Conservation (phyloP, 1,140 invertebrate genomes). For the Riptortus pedestris region DNA sequence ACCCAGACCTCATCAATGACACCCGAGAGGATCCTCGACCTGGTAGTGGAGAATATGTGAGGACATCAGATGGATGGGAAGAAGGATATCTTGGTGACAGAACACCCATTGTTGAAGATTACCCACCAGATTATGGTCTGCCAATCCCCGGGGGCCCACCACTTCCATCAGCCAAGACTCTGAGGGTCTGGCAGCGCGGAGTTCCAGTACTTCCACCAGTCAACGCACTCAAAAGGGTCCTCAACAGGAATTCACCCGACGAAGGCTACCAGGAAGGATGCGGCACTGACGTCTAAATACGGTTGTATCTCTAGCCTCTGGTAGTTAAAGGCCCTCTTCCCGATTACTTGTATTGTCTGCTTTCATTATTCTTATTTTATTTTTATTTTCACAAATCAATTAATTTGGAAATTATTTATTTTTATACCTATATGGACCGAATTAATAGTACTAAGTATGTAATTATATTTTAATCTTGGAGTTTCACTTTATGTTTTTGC, state of each 20-base stretch:
- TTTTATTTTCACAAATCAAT: neutral
- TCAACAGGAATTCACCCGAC: slow-evolving; percentile 71
- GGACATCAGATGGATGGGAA: slow-evolving; percentile 51
- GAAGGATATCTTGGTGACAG: slow-evolving; percentile 48
- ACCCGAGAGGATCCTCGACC: slow-evolving; percentile 37
- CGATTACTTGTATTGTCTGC: neutral
- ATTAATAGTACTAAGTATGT: neutral
- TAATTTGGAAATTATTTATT: neutral
- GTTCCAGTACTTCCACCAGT: slow-evolving; percentile 72
- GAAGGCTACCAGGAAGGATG: slow-evolving; percentile 86
- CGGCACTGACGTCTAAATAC: slow-evolving; percentile 74
- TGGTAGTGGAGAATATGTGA: slow-evolving; percentile 56
- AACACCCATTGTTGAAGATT: slow-evolving; percentile 62
- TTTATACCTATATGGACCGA: neutral
- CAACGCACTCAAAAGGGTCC: slow-evolving; percentile 63
- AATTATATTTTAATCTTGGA: neutral
- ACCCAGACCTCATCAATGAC: slow-evolving; percentile 73
- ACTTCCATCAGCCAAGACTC: slow-evolving; percentile 55
- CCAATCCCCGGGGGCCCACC: slow-evolving; percentile 45
- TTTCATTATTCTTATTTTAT: neutral
- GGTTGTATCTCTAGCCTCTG: slow-evolving; percentile 8
- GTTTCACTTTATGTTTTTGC: neutral
- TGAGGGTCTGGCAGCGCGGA: slow-evolving; percentile 73
- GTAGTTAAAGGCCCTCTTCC: neutral
- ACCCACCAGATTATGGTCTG: slow-evolving; percentile 67